phyloP scores from a whole-genome alignment of 2,113 vertebrate genomes.

The Hemichromis elongatus region DNA sequence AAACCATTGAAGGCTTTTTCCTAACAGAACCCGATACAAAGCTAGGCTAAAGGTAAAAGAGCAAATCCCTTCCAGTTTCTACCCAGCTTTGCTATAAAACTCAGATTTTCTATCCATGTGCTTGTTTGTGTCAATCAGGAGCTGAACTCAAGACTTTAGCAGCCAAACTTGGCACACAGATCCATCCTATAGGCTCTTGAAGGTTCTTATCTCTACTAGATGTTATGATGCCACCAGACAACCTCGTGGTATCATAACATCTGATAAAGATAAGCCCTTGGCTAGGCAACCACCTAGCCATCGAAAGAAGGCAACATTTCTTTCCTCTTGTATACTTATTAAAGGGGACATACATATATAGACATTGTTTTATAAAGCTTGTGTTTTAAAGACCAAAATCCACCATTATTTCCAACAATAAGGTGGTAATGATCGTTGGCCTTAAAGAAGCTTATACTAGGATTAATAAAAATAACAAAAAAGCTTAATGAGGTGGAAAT shows the following conservation, averaged over 20 bases:
- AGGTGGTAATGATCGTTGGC: not conserved
- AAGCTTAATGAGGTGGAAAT: not conserved
- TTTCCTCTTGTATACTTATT: not conserved
- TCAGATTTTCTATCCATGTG: not conserved
- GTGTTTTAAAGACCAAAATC: not conserved
- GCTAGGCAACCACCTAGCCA: not conserved
- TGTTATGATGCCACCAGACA: not conserved
- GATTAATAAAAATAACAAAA: not conserved
- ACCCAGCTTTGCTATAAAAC: not conserved
- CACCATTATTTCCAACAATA: not conserved
- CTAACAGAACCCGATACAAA: not conserved
- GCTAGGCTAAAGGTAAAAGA: not conserved
- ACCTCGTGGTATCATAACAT: not conserved
- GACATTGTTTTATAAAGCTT: not conserved
- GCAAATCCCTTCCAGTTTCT: not conserved
- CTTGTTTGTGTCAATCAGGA: not conserved
- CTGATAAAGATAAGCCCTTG: not conserved
- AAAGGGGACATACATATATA: not conserved
- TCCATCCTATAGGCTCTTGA: not conserved
- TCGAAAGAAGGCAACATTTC: not conserved
- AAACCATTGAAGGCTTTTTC: not conserved
- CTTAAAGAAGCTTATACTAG: accelerated
- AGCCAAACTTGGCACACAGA: not conserved
- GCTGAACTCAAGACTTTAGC: not conserved
- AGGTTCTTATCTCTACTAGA: not conserved